Percentiles rank a stretch among this genome's conserved stretches.
Evolutionary conservation across 2,888 invertebrate species (phyloP).

Genomic region (Lasioglossum calceatum): DNA sequence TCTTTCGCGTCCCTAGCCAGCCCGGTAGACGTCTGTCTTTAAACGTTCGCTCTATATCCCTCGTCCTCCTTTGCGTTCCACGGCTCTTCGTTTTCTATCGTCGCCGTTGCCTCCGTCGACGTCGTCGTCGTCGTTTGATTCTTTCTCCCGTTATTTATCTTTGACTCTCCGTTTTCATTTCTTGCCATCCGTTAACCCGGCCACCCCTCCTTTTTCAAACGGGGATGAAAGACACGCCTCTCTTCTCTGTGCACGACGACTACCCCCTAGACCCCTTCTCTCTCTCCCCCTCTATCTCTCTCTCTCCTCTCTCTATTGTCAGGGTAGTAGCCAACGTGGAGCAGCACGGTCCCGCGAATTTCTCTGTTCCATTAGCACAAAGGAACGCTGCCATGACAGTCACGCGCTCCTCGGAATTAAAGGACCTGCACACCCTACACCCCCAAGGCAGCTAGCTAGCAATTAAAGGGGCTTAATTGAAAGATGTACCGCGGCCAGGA

Average conservation of each 20-base stretch:
- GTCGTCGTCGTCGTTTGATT: conserved; percentile 16
- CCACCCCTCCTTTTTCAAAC: neutral
- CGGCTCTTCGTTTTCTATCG: neutral
- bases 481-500: conserved; percentile 14
- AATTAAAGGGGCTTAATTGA: conserved; percentile 45
- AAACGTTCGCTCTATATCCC: conserved; percentile 4
- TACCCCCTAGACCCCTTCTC: conserved; percentile 7
- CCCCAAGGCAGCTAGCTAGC: conserved; percentile 13
- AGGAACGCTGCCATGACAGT: conserved; percentile 32
- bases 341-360: conserved; percentile 24
- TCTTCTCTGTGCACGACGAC: neutral
- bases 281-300: neutral
- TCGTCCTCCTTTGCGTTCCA: conserved; percentile 17
- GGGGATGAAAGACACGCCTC: conserved; percentile 14
- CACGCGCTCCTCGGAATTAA: conserved; percentile 39
- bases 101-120: neutral
- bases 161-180: conserved; percentile 3
- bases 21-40: conserved; percentile 4
- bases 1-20: conserved; percentile 9
- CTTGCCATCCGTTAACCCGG: neutral
- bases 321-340: neutral
- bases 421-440: conserved; percentile 22
- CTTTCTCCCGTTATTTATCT: neutral
- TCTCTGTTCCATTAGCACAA: conserved; percentile 60
- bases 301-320: neutral